Base-by-base conservation (phyloP, 2,888 invertebrate species). In the Pheosia tremula region DNA sequence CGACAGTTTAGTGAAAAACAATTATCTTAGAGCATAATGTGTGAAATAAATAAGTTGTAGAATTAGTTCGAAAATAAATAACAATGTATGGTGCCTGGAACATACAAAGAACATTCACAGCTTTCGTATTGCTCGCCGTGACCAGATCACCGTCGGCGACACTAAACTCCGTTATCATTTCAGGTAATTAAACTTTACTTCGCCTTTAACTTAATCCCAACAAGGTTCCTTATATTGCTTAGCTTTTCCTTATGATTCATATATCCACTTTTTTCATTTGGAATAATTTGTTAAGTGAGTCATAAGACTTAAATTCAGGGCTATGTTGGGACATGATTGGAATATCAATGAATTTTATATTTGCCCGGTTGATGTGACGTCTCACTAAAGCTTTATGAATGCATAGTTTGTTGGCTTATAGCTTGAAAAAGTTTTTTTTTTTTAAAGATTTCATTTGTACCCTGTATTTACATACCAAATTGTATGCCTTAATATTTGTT, bases 91-190 rank as follows among this genome's bases (percentile, higher is more conserved):
- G 82, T 80, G 83, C 81, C 78, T 80, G 81, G 82, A 84, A 83
- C 78, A 71, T 81, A 64, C 79, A 81, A 69, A 86, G 82, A 79
- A 88, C 88, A 72, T 69, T 90, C 67, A 74, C 86, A 69, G 83
- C 84, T 61, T 89, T 89, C 72, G 69, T 89, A 55, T 69, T 90
- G 68, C 78, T 91, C 57, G 85, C 83, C 58, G 80, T 89, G 63
- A 86, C 85, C 13, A 85, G 84, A 50, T 84, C 88, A n/a, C 90
- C 90, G 49, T 86, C 90, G 60, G 90, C 91, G 5, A 90, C 90
- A 41, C 87, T 88, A 71, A 89, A 89, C 70, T 86, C 86, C 43
- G 73, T 90, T 11, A 82, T 86, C 67, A 82, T 86, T 67, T 74
- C 89, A 83, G 90, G 91, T 91, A 83, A 58, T 62, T 67, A 60